Base-by-base conservation (phyloP, 1,140 invertebrate species). In the Armadillidium nasatum region DNA sequence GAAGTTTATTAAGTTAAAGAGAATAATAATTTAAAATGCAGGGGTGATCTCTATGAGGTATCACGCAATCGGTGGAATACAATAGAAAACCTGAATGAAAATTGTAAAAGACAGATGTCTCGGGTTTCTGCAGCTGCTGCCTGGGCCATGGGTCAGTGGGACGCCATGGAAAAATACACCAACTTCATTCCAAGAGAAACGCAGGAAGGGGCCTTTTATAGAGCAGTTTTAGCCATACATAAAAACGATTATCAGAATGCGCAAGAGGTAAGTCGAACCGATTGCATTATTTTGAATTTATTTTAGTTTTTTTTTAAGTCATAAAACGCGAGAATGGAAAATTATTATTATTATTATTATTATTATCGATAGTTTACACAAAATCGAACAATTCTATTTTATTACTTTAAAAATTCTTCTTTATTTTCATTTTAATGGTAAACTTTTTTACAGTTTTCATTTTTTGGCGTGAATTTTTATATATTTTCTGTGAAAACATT, bases 161-260 rank as follows among this genome's bases (percentile, higher is more conserved):
- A 94, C 43, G 90, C 90, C 10, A 97, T 99, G 94, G 90, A 93
- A 79, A 89, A 87, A 75, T 89, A 88, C 81, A 85, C 86, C 54
- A 83, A 83, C 45, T 81, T 84, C 68, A 85, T 89, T 19, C 87
- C 88, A 4, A 82, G 84, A 21, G 85, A 86, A 75, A 92, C 91
- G 0, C 94, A 94, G 84, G 96, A 99, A 83, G 95, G 96, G 0
- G 92, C 94, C 0, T 99, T 99, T 85, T 98, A 97, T 83, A 86
- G 96, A 78, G 95, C 96, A 0, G 94, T 99, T n/a, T 85, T 98
- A 10, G 91, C 93, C 13, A 92, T 99, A 54, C 94, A 98, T 82
- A 89, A 92, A 75, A 90, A 92, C 54, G 89, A 98, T 79, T 99
- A 92, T 83, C 88, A 84, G 68, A 73, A 85, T 71, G 90, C 90